Evolutionary conservation across 2,888 invertebrate species (phyloP), one percentile per base, ranked within the genome.

Genomic region (Drosophila pseudotalamancana): DNA sequence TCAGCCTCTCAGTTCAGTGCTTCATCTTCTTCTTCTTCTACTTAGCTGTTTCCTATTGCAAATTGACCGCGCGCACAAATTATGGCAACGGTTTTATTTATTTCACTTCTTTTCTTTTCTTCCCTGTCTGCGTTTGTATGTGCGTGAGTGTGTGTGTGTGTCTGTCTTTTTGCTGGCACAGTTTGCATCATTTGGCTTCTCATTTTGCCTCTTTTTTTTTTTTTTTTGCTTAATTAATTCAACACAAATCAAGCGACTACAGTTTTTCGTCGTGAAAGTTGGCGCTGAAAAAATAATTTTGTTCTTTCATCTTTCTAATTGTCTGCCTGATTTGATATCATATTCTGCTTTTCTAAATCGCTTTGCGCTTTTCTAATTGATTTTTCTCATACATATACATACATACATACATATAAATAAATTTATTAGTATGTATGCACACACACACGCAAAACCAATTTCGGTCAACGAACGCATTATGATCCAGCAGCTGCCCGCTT

Each of bases 311-410:
- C 45, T 72, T 23, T 49, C 46, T 67, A 59, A 67, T 59, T 67
- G 40, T 43, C 45, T 53, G 37, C 43, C 37, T 19, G 8, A 60
- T 42, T 54, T 62, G 53, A 46, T 43, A 42, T 42, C 25, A 56
- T 59, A 51, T 71, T 73, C 50, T 37, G 42, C 42, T 74, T 65
- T 69, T 55, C 64, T 56, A 67, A 77, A 74, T 62, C 55, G 70
- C 70, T 75, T 74, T 63, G 76, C 72, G 76, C 77, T 79, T 83
- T 79, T 79, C 80, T 86, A 81, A 81, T 81, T 86, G 87, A 86
- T 83, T 76, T 79, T 81, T 81, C 80, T 79, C 73, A 73, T 63
- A 67, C 59, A 53, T 31, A 57, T 50, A 55, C 11, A 74, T 32
- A 23, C 27, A n/a, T 6, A n/a, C 11, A 11, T 6, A 6, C 16